These are phyloP conservation scores for Oryzias javanicus DNA, from an alignment of 2,113 vertebrate species.

Conservation along the genomic window DNA sequence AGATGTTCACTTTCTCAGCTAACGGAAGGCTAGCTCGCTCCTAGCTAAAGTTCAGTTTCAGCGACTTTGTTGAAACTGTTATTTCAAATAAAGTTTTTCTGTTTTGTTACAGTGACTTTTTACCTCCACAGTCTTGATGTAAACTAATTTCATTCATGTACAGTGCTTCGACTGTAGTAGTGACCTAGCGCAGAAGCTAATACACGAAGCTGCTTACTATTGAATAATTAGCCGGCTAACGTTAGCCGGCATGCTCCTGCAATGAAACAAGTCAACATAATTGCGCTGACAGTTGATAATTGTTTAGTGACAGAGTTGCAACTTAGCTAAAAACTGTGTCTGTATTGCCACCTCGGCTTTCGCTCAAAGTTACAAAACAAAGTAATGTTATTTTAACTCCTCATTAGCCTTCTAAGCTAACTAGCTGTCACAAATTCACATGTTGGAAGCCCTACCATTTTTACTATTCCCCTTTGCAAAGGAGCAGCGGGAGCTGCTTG, in stretches of 20 bases:
- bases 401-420: conserved; percentile 38
- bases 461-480: conserved; percentile 93
- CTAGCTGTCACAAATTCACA: conserved; percentile 35
- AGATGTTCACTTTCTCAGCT: too few species aligned
- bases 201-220: conserved; percentile 33
- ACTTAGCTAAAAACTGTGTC: background rate
- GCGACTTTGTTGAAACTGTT: too few species aligned
- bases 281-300: conserved; percentile 15
- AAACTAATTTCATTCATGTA: too few species aligned
- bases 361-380: conserved; percentile 1
- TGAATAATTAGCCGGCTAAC: conserved; percentile 35
- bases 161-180: background rate
- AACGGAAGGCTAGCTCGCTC: too few species aligned
- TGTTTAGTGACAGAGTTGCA: conserved; percentile 1
- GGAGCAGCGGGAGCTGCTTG: conserved; percentile 69
- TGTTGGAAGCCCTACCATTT: conserved; percentile 83
- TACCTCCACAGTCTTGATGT: too few species aligned
- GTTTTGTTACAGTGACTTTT: too few species aligned
- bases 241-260: conserved; percentile 39
- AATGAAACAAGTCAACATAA: background rate
- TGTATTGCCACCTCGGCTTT: background rate
- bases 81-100: too few species aligned
- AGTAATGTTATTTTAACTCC: background rate
- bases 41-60: too few species aligned
- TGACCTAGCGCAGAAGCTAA: background rate